Evolutionary conservation across 2,113 vertebrate species (phyloP).

Genomic region (Rissa tridactyla): DNA sequence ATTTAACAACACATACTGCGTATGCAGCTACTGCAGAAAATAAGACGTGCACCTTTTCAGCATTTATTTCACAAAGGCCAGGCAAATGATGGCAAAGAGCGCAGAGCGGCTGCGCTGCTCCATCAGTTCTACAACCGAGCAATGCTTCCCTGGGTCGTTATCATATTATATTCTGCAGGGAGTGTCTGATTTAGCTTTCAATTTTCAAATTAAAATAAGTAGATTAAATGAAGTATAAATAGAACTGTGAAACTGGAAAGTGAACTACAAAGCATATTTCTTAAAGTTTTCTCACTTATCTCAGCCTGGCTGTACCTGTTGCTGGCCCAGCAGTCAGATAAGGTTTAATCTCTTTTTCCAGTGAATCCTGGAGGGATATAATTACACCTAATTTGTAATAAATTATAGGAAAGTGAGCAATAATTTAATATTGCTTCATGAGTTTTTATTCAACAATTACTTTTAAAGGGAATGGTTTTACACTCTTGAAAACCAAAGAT

Average conservation of each 20-base stretch:
- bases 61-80: background rate
- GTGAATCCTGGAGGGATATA: background rate
- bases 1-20: background rate
- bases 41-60: accelerated
- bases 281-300: background rate
- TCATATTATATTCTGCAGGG: background rate
- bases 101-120: background rate
- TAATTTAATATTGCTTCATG: background rate
- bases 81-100: background rate
- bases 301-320: background rate
- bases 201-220: background rate
- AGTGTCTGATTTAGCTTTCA: background rate
- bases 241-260: background rate
- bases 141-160: background rate
- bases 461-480: background rate
- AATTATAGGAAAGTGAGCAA: background rate
- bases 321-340: background rate
- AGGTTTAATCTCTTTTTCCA: background rate
- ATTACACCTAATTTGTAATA: background rate
- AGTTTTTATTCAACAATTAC: background rate
- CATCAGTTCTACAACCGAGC: background rate
- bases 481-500: background rate
- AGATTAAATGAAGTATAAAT: background rate
- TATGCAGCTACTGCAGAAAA: background rate
- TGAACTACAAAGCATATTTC: background rate